These are phyloP conservation scores for Hemibagrus guttatus DNA, from an alignment of 2,797 vertebrate genomes.

Conservation along the genomic window DNA sequence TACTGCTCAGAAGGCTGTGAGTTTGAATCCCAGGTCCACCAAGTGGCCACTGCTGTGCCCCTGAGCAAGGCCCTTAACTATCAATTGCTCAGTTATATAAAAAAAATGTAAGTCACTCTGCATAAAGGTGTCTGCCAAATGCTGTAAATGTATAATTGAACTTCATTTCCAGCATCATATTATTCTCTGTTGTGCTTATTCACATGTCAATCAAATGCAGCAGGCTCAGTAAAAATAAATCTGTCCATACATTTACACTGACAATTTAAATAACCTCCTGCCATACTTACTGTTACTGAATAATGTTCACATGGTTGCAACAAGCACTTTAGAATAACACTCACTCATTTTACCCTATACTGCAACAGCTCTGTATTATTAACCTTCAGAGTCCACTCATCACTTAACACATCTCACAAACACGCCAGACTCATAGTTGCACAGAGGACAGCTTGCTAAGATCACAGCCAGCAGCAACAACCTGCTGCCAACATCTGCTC, in stretches of 20 bases:
- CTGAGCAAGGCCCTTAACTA: no score
- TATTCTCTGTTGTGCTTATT: not conserved
- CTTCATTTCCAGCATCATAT: not conserved
- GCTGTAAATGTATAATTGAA: not conserved
- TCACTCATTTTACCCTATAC: slow-evolving; percentile 48
- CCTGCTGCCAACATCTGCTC: slow-evolving; percentile 36
- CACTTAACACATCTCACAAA: slow-evolving; percentile 52
- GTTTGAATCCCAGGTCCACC: no score
- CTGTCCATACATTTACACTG: not conserved
- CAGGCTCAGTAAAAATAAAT: not conserved
- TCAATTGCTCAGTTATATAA: no score
- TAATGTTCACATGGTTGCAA: slow-evolving; percentile 2
- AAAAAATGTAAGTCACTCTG: no score
- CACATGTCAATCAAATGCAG: not conserved
- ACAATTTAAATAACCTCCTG: not conserved
- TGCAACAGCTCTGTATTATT: slow-evolving; percentile 45
- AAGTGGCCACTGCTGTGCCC: no score
- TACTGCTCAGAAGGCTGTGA: no score
- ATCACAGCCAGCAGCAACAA: slow-evolving; percentile 20
- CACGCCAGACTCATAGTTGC: slow-evolving; percentile 49
- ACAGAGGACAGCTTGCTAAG: slow-evolving; percentile 33
- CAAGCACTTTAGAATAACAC: slow-evolving; percentile 26
- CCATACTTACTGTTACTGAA: not conserved
- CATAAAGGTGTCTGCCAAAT: no score
- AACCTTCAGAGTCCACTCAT: slow-evolving; percentile 54